A percentile compares a stretch with the other conserved stretches of the same genome.
phyloP scores from a whole-genome alignment of 37 sponge, comb jelly and placozoan genomes.

The Tethya wilhelma region DNA sequence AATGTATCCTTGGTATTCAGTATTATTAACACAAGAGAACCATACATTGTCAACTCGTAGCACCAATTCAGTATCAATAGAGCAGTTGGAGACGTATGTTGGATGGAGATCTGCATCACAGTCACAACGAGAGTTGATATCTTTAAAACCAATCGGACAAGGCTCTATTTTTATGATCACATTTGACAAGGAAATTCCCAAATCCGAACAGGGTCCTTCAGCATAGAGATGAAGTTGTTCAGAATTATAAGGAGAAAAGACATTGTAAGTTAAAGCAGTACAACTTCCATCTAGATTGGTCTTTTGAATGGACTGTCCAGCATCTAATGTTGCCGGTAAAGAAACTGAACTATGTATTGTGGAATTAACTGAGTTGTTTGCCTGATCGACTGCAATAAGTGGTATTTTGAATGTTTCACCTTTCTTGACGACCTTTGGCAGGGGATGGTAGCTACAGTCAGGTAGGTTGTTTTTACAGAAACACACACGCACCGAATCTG shows the following conservation, averaged over 20 bases:
- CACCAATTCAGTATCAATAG: not conserved
- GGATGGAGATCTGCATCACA: not conserved
- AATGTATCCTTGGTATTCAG: not conserved
- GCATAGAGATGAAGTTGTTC: not conserved
- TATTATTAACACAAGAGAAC: not conserved
- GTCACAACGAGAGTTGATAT: not conserved
- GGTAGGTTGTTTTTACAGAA: too few species aligned
- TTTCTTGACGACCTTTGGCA: not conserved
- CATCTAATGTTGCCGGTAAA: too few species aligned
- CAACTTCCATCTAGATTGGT: not conserved
- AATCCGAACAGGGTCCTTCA: not conserved
- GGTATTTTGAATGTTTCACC: not conserved
- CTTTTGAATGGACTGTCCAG: not conserved
- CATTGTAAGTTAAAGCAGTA: not conserved
- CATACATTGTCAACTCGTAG: not conserved
- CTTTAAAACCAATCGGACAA: not conserved
- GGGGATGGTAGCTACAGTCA: too few species aligned
- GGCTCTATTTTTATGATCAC: not conserved
- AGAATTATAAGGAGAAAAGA: not conserved
- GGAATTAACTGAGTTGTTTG: too few species aligned
- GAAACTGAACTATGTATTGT: too few species aligned
- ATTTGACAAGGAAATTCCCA: not conserved
- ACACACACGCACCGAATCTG: too few species aligned
- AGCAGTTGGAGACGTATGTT: not conserved
- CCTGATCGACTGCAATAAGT: too few species aligned